These are phyloP conservation scores for Poecilia latipinna DNA, from an alignment of 2,113 vertebrate genomes.

Conservation along the genomic window DNA sequence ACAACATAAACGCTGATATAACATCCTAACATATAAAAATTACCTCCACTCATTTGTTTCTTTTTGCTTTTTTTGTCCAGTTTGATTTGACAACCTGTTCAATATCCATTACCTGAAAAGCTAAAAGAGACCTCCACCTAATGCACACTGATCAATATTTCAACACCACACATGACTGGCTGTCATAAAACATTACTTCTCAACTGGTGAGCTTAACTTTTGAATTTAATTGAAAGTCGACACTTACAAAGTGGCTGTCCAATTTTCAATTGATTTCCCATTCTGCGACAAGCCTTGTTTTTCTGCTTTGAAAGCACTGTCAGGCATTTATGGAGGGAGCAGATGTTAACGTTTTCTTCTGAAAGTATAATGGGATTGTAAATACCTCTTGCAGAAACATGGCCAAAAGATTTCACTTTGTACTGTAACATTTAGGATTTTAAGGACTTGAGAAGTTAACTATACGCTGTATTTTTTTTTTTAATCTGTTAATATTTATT, in stretches of 20 bases:
- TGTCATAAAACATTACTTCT: slow-evolving; percentile 4
- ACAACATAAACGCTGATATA: background rate
- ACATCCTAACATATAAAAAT: background rate
- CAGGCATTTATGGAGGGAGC: background rate
- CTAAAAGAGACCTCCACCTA: background rate
- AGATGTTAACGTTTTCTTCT: background rate
- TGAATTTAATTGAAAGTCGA: slow-evolving; percentile 17
- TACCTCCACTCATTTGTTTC: background rate
- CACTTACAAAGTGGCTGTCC: background rate
- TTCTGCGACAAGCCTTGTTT: background rate
- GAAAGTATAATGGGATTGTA: background rate
- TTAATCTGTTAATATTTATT: no score
- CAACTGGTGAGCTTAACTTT: background rate
- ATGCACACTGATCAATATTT: slow-evolving; percentile 35
- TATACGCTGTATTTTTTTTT: no score
- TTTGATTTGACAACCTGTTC: slow-evolving; percentile 1
- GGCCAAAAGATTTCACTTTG: background rate
- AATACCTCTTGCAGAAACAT: background rate
- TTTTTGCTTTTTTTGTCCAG: background rate
- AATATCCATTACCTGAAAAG: slow-evolving; percentile 9
- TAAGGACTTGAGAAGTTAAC: background rate
- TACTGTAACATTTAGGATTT: background rate
- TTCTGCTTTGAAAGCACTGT: background rate
- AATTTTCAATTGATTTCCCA: background rate
- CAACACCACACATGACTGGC: slow-evolving; percentile 10